A percentile compares a stretch with the other conserved stretches of the same genome.
phyloP scores from a whole-genome alignment of 2,113 vertebrate species.

The Isurus oxyrinchus region DNA sequence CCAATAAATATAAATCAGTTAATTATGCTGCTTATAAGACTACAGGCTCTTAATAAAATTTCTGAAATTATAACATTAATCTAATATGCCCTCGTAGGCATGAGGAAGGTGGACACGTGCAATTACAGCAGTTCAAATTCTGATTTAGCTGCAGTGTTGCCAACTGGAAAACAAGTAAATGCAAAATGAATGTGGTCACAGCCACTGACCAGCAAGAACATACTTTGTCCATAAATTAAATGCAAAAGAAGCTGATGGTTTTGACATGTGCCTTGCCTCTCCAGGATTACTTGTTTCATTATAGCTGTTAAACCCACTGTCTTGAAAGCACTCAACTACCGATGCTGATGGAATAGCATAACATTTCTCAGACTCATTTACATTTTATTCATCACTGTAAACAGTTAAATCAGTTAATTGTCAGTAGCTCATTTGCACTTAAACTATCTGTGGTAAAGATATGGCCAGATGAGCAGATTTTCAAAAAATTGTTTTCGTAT shows the following conservation, averaged over 20 bases:
- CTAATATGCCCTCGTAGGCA: not conserved
- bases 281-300: not conserved
- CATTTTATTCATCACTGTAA: slow-evolving; percentile 30
- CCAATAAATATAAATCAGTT: not conserved
- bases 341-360: not conserved
- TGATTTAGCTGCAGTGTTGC: not conserved
- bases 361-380: not conserved
- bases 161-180: not conserved
- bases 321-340: not conserved
- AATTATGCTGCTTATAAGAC: slow-evolving; percentile 16
- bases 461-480: slow-evolving; percentile 35
- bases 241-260: not conserved
- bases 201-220: not conserved
- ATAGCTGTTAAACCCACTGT: not conserved
- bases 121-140: not conserved
- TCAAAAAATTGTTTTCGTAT: slow-evolving; percentile 37
- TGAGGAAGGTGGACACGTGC: not conserved
- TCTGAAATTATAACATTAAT: not conserved
- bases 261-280: not conserved
- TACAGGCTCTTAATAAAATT: not conserved
- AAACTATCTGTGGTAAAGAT: slow-evolving; percentile 33
- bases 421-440: slow-evolving; percentile 37
- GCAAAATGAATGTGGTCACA: not conserved
- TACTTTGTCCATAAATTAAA: not conserved
- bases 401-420: slow-evolving; percentile 38